These are phyloP conservation scores for Acleris emargana DNA, from an alignment of 2,888 invertebrate species.

Conservation along the genomic window DNA sequence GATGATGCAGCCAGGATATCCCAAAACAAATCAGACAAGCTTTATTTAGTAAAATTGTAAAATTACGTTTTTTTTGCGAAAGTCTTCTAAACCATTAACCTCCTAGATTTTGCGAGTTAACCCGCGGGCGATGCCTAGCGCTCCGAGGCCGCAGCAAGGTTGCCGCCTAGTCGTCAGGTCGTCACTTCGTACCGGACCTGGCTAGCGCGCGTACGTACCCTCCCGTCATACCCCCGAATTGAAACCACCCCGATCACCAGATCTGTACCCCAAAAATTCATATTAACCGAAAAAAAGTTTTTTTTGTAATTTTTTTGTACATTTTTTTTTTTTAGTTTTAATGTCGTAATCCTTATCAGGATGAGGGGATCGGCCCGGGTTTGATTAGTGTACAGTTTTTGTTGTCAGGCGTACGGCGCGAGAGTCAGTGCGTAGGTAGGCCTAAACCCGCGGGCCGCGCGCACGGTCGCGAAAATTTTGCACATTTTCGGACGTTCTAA, in stretches of 20 bases:
- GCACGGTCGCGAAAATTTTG: constrained; percentile 67
- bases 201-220: constrained; percentile 18
- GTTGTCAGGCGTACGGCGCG: constrained; percentile 44
- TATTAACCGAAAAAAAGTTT: background rate
- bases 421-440: constrained; percentile 52
- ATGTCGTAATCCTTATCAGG: constrained; percentile 11
- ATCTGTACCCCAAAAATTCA: background rate
- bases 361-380: background rate
- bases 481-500: constrained; percentile 55
- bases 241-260: background rate
- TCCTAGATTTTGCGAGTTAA: constrained; percentile 23
- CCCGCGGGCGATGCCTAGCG: constrained; percentile 10
- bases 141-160: constrained; percentile 3
- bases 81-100: background rate
- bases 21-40: too few relatives aligned
- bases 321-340: background rate
- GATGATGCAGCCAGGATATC: too few relatives aligned
- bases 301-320: background rate
- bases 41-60: too few relatives aligned
- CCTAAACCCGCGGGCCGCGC: constrained; percentile 68
- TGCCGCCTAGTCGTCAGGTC: constrained; percentile 16
- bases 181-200: constrained; percentile 17
- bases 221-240: constrained; percentile 10
- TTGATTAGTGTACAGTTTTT: constrained; percentile 29
- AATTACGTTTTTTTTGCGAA: background rate